Evolutionary conservation across 2,113 vertebrate genomes (phyloP).

Genomic region (Neomonachus schauinslandi): DNA sequence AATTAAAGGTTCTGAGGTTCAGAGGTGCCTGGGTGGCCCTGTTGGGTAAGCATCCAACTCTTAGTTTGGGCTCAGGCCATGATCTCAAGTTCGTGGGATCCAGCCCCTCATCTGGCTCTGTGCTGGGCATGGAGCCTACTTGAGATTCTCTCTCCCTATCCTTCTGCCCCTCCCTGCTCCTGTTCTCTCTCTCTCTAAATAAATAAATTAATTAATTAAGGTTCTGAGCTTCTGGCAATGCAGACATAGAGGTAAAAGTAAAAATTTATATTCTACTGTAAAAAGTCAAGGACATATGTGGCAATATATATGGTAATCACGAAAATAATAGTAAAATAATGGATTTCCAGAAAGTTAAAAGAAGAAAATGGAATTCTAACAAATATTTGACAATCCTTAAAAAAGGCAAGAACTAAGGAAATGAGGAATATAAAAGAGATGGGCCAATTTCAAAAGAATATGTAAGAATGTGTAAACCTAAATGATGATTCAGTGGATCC

Average conservation of each 20-base stretch:
- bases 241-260: background rate
- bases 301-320: background rate
- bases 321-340: background rate
- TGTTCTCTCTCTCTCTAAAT: background rate
- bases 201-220: background rate
- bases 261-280: background rate
- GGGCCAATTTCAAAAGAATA: background rate
- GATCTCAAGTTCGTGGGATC: background rate
- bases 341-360: background rate
- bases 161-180: background rate
- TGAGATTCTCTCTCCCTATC: background rate
- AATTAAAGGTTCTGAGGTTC: background rate
- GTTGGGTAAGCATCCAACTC: background rate
- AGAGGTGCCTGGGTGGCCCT: background rate
- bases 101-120: background rate
- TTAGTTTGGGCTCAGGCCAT: background rate
- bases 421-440: background rate
- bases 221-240: background rate
- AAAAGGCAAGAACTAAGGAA: background rate
- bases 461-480: background rate
- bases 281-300: background rate
- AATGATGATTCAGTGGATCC: background rate
- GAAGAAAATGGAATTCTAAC: background rate
- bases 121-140: background rate
- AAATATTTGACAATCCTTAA: background rate